phyloP scores from a whole-genome alignment of 2,888 invertebrate species.

The Taenaris catops region DNA sequence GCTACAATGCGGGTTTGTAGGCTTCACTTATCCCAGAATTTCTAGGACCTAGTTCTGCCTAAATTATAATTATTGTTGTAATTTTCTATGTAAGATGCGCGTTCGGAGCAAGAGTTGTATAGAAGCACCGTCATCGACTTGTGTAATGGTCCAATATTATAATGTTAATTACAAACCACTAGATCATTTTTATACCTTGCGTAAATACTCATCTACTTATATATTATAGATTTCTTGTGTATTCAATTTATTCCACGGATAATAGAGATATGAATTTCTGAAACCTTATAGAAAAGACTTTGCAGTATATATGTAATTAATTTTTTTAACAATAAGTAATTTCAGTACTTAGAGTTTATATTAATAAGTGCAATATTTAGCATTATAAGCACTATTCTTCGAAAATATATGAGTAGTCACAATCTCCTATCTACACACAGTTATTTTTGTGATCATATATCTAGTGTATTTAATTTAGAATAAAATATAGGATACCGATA shows the following conservation, averaged over 20 bases:
- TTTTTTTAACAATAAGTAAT: too few species aligned
- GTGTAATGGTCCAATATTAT: constrained; percentile 19
- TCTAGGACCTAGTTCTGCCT: constrained; percentile 34
- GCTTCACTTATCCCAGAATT: too few species aligned
- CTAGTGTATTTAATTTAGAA: constrained; percentile 8
- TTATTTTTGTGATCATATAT: constrained; percentile 17
- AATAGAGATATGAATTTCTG: not conserved
- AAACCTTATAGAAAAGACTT: constrained; percentile 1
- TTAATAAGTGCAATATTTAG: constrained; percentile 5
- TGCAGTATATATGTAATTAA: constrained; percentile 2
- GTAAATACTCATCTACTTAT: not conserved
- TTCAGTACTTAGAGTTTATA: too few species aligned
- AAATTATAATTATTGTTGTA: constrained; percentile 10
- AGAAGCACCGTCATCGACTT: constrained; percentile 8
- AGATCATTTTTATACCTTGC: constrained; percentile 1
- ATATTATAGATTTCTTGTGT: not conserved
- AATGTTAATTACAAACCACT: constrained; percentile 3
- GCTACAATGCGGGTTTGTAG: too few species aligned
- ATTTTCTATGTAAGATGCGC: constrained; percentile 11
- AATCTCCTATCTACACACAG: constrained; percentile 19
- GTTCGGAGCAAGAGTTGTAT: too few species aligned
- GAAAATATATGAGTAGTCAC: constrained; percentile 15
- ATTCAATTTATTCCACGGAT: not conserved
- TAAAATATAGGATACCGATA: constrained; percentile 7
- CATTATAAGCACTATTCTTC: constrained; percentile 20